Percentiles rank a stretch among this genome's conserved stretches.
These are phyloP conservation scores for Phenganax stokvisi DNA, from an alignment of 92 coral and sea anemone genomes.

Conservation along the genomic window DNA sequence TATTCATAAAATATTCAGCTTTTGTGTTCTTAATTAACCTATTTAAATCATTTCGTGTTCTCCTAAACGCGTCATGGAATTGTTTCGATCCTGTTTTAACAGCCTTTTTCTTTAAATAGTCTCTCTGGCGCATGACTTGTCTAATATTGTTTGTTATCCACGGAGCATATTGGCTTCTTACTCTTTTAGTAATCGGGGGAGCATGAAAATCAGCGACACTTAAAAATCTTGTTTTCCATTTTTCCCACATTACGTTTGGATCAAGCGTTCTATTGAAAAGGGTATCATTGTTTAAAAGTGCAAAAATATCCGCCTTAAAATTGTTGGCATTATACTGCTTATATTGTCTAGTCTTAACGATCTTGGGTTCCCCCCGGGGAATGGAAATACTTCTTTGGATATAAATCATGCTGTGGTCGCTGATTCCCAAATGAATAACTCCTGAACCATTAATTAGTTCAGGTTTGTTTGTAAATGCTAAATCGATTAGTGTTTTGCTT, in stretches of 20 bases:
- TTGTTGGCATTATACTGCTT: conserved; percentile 35
- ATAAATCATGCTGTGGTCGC: conserved; percentile 35
- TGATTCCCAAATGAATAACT: neutral
- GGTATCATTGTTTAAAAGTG: too few species aligned
- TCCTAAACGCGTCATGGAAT: conserved; percentile 12
- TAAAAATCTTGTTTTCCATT: too few species aligned
- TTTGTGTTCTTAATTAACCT: conserved; percentile 21
- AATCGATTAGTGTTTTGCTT: conserved; percentile 35
- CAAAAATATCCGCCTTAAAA: neutral
- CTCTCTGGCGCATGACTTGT: conserved; percentile 37
- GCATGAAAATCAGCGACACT: too few species aligned
- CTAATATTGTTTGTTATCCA: conserved; percentile 35
- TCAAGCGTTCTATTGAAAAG: too few species aligned
- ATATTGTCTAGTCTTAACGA: conserved; percentile 25
- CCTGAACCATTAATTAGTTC: conserved; percentile 37
- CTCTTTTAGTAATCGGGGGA: conserved; percentile 12
- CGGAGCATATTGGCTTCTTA: conserved; percentile 35
- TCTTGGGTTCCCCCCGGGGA: conserved; percentile 38
- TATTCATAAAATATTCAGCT: conserved; percentile 14
- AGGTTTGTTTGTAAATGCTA: conserved; percentile 39
- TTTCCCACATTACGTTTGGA: too few species aligned
- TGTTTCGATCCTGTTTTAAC: neutral
- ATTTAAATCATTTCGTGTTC: conserved; percentile 25
- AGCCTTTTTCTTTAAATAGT: conserved; percentile 14
- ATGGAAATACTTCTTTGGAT: conserved; percentile 32